These are phyloP conservation scores for Phyto melanocephala DNA, from an alignment of 2,888 invertebrate genomes.

Conservation along the genomic window DNA sequence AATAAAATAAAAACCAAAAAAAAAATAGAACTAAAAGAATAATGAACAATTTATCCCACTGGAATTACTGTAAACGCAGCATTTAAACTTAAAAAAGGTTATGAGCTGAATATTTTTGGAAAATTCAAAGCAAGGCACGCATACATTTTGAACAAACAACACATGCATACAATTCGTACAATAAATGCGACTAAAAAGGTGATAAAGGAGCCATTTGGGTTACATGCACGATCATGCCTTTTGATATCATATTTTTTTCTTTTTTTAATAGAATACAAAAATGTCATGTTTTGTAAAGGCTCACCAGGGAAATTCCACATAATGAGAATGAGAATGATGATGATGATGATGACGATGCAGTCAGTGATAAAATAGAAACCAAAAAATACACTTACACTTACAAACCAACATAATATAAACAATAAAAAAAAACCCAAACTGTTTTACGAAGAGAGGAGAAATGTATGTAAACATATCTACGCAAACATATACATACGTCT, in stretches of 20 bases:
- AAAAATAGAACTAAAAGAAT: constrained; percentile 1
- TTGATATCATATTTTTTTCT: too few relatives aligned
- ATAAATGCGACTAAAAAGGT: constrained; percentile 6
- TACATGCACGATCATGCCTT: not conserved
- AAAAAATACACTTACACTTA: not conserved
- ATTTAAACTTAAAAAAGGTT: constrained; percentile 5
- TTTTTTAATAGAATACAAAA: constrained; percentile 28
- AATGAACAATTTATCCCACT: constrained; percentile 35
- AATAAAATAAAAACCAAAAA: not conserved
- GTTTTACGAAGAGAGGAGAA: not conserved
- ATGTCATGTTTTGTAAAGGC: constrained; percentile 39
- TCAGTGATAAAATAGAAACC: constrained; percentile 16
- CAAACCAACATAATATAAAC: not conserved
- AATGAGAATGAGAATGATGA: not conserved
- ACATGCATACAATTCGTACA: not conserved
- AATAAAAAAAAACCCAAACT: constrained; percentile 4
- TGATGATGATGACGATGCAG: constrained; percentile 23
- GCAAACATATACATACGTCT: not conserved
- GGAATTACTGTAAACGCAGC: constrained; percentile 27
- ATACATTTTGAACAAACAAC: not conserved
- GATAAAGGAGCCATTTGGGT: not conserved
- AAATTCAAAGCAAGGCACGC: constrained; percentile 4
- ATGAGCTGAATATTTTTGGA: not conserved
- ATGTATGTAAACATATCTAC: too few relatives aligned
- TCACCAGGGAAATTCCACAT: constrained; percentile 40